These are phyloP conservation scores for Megaleporinus macrocephalus DNA, from an alignment of 2,113 vertebrate species.

Conservation along the genomic window DNA sequence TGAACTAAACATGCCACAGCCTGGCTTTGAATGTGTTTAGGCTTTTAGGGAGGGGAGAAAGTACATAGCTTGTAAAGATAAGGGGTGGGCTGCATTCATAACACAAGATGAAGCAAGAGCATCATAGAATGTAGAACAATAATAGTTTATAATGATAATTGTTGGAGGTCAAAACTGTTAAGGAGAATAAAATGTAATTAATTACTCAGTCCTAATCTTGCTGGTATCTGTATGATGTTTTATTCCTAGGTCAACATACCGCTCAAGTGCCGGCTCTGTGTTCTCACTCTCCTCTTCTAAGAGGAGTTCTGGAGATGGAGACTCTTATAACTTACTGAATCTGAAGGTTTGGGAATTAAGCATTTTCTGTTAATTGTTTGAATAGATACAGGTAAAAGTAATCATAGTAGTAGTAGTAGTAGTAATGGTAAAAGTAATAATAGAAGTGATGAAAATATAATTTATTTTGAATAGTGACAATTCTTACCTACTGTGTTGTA, in stretches of 20 bases:
- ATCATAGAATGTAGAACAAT: no score
- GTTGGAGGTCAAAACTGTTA: no score
- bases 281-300: constrained; percentile 60
- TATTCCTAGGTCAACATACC: constrained; percentile 68
- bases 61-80: no score
- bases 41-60: no score
- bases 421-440: not conserved
- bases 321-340: constrained; percentile 49
- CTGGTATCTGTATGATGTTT: not conserved
- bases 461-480: not conserved
- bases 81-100: no score
- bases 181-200: no score
- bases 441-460: not conserved
- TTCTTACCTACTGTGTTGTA: not conserved
- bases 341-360: constrained; percentile 60
- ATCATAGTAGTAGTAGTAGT: not conserved
- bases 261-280: constrained; percentile 52
- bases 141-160: no score
- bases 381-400: no score
- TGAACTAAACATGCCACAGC: no score
- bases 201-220: not conserved
- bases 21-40: no score
- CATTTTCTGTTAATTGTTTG: not conserved
- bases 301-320: constrained; percentile 57
- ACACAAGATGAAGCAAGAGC: no score